phyloP scores from a whole-genome alignment of 2,113 vertebrate species.

The Phrynosoma blainvillii region DNA sequence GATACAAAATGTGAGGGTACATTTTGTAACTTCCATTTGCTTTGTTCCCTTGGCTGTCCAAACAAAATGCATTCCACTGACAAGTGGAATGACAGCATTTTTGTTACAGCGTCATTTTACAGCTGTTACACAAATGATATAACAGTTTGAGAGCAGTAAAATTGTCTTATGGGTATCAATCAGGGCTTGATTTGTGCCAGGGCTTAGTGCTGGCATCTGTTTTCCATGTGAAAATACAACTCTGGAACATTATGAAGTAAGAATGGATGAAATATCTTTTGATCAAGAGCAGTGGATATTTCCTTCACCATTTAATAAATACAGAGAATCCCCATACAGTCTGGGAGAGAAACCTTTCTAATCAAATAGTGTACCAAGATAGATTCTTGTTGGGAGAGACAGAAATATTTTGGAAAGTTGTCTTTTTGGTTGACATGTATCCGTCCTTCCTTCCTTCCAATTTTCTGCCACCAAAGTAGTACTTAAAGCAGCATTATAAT shows the following conservation, averaged over 20 bases:
- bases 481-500: neutral
- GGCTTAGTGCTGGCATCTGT: neutral
- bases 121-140: slow-evolving; percentile 58
- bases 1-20: slow-evolving; percentile 37
- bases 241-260: neutral
- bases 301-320: neutral
- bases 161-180: slow-evolving; percentile 48
- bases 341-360: neutral
- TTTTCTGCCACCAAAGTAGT: neutral
- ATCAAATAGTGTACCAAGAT: too few relatives aligned
- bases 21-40: slow-evolving; percentile 46
- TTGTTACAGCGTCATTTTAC: slow-evolving; percentile 64
- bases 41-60: slow-evolving; percentile 37
- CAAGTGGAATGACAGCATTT: slow-evolving; percentile 62
- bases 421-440: neutral
- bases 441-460: neutral
- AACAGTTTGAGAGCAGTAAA: slow-evolving; percentile 62
- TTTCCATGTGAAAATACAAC: neutral
- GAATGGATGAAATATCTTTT: neutral
- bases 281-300: neutral
- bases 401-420: neutral
- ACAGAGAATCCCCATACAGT: neutral
- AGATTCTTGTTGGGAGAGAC: neutral
- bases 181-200: neutral
- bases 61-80: slow-evolving; percentile 56